These are phyloP conservation scores for Centropyge bicolor DNA, from an alignment of 2,797 vertebrate species.

Conservation along the genomic window DNA sequence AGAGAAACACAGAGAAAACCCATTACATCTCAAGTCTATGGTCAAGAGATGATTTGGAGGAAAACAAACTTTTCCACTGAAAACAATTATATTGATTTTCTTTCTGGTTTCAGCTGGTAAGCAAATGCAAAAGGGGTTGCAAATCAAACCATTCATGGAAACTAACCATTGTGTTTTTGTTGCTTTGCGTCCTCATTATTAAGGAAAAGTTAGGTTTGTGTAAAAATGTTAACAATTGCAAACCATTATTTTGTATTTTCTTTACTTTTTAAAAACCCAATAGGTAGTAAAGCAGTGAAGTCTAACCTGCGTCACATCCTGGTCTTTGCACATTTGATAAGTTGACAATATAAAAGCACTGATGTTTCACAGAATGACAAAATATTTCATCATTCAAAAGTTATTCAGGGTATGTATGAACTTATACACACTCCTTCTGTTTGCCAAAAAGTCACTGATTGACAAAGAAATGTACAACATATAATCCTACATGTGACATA, in stretches of 20 bases:
- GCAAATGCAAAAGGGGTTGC: background rate
- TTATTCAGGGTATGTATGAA: background rate
- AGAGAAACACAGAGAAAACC: background rate
- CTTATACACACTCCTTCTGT: background rate
- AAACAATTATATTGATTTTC: background rate
- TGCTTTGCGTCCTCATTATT: background rate
- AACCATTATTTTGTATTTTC: background rate
- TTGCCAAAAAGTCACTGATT: background rate
- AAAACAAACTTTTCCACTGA: background rate
- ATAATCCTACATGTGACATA: background rate
- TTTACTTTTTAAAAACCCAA: too few relatives aligned
- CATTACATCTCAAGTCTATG: background rate
- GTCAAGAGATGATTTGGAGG: background rate
- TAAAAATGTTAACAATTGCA: background rate
- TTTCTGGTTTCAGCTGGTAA: background rate
- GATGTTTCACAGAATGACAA: background rate
- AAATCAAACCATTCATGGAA: background rate
- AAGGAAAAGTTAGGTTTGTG: too few relatives aligned
- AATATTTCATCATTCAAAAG: background rate
- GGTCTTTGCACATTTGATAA: too few relatives aligned
- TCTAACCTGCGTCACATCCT: too few relatives aligned
- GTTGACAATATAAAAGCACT: too few relatives aligned
- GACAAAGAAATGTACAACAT: background rate
- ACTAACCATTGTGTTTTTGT: background rate
- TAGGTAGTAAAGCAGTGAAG: too few relatives aligned